These are phyloP conservation scores for Calameuta idolon DNA, from an alignment of 2,888 invertebrate genomes.

Conservation along the genomic window DNA sequence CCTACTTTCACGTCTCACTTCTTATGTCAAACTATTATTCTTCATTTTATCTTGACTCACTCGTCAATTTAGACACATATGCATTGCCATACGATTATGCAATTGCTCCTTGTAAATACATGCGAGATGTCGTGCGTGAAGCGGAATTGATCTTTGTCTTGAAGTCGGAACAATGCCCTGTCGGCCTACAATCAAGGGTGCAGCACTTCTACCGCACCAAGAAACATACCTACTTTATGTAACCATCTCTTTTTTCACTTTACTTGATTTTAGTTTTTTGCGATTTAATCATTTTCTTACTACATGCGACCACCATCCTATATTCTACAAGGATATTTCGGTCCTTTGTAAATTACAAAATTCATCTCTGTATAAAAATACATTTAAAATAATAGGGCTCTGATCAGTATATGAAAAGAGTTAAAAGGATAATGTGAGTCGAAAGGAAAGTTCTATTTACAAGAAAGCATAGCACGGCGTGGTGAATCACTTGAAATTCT, in stretches of 20 bases:
- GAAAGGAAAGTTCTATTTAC: background rate
- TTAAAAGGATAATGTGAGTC: background rate
- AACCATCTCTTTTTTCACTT: background rate
- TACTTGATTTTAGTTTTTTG: background rate
- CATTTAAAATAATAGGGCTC: background rate
- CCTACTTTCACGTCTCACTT: background rate
- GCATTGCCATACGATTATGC: background rate
- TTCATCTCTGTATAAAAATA: background rate
- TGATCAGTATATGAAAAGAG: background rate
- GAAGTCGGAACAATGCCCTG: conserved; percentile 26
- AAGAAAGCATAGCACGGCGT: background rate
- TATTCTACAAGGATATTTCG: background rate
- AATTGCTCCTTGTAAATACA: background rate
- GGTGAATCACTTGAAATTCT: background rate
- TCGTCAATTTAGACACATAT: background rate
- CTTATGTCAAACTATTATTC: background rate
- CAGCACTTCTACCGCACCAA: conserved; percentile 14
- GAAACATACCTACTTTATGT: background rate
- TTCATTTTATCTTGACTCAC: background rate
- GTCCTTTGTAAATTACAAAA: background rate
- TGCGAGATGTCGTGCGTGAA: background rate
- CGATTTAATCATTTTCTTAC: background rate
- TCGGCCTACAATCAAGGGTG: conserved; percentile 26
- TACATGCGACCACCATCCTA: background rate
- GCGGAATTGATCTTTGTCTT: conserved; percentile 13